phyloP scores from a whole-genome alignment of 2,113 vertebrate genomes.

The Mastomys natalensis region DNA sequence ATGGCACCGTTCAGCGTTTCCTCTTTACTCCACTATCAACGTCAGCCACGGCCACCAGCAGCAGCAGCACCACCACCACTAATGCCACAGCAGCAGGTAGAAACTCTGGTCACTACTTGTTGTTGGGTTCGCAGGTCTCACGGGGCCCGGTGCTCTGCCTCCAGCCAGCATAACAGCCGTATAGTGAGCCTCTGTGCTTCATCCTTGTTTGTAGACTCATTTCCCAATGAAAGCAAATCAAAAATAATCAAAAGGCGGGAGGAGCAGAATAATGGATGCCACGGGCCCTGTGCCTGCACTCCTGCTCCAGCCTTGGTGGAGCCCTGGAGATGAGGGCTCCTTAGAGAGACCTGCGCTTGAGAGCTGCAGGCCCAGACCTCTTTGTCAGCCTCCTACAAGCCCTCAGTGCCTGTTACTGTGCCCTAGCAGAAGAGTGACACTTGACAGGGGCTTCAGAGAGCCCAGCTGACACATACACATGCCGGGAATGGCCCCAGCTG shows the following conservation, averaged over 20 bases:
- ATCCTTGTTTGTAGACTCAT: background rate
- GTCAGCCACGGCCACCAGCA: constrained; percentile 85
- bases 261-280: background rate
- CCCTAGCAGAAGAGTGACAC: background rate
- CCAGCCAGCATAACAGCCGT: background rate
- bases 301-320: background rate
- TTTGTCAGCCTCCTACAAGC: background rate
- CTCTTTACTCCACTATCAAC: constrained; percentile 95
- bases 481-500: background rate
- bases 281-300: background rate
- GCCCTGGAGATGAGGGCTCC: background rate
- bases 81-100: constrained; percentile 92
- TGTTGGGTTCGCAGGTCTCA: background rate
- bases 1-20: constrained; percentile 97
- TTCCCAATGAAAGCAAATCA: background rate
- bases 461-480: background rate
- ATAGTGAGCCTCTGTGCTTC: background rate
- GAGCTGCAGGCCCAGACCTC: background rate
- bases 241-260: background rate
- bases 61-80: background rate
- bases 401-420: background rate
- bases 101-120: background rate
- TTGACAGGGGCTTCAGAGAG: background rate
- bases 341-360: background rate
- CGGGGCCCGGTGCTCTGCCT: background rate